phyloP scores from a whole-genome alignment of 2,113 vertebrate genomes.

The Tupaia chinensis region DNA sequence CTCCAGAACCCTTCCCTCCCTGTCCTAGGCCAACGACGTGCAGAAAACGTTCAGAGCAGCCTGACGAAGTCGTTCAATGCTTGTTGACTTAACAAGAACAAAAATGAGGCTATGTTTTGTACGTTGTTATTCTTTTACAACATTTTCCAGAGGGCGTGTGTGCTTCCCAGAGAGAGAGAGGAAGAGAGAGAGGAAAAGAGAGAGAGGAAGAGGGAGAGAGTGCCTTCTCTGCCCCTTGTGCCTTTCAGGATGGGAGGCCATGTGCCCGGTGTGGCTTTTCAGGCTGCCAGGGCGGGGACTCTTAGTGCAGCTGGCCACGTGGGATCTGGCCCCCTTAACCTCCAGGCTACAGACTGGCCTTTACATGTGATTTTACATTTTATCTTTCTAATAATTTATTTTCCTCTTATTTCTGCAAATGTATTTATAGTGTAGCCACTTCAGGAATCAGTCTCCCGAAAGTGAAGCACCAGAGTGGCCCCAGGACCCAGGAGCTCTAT shows the following conservation, averaged over 20 bases:
- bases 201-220: too few species aligned
- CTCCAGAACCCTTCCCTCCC: rapidly evolving
- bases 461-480: neutral
- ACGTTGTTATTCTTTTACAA: neutral
- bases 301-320: too few species aligned
- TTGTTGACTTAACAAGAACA: neutral
- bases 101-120: neutral
- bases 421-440: neutral
- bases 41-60: neutral
- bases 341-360: too few species aligned
- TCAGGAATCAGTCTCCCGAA: neutral
- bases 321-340: too few species aligned
- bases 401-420: neutral
- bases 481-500: neutral
- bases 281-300: too few species aligned
- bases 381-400: neutral
- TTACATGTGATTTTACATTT: neutral
- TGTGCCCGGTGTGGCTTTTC: too few species aligned
- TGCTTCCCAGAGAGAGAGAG: too few species aligned
- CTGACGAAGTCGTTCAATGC: neutral
- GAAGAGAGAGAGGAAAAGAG: too few species aligned
- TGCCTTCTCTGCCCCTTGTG: too few species aligned
- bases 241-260: too few species aligned
- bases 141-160: too few species aligned
- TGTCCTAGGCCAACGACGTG: too few species aligned